phyloP scores from a whole-genome alignment of 2,888 invertebrate species.

The Drosophila mulleri region DNA sequence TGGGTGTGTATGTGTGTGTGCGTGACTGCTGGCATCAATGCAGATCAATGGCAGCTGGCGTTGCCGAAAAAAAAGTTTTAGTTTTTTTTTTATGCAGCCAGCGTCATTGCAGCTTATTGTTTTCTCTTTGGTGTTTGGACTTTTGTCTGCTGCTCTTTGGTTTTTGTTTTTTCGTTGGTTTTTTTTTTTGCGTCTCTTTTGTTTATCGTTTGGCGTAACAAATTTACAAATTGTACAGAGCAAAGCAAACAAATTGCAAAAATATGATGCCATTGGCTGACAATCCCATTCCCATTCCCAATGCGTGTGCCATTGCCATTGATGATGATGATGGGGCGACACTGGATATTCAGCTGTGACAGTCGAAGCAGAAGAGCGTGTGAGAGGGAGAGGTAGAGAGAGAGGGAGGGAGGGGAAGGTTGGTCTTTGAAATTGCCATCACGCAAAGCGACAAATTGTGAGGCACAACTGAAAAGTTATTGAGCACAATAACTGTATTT shows the following conservation, averaged over 20 bases:
- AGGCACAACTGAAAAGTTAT: conserved; percentile 39
- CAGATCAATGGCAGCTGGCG: conserved; percentile 71
- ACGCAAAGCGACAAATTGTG: conserved; percentile 39
- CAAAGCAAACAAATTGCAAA: conserved; percentile 71
- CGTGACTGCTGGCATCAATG: conserved; percentile 61
- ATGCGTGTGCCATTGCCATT: conserved; percentile 3
- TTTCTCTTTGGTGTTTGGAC: conserved; percentile 54
- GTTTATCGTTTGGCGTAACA: conserved; percentile 60
- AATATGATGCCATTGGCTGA: conserved; percentile 65
- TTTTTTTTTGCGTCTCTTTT: conserved; percentile 21
- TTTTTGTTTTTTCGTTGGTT: conserved; percentile 27
- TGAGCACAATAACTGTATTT: conserved; percentile 46
- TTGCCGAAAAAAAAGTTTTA: conserved; percentile 15
- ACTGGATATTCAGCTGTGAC: conserved; percentile 10
- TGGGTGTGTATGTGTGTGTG: conserved; percentile 9
- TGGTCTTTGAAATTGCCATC: conserved; percentile 38
- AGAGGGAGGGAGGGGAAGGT: not conserved
- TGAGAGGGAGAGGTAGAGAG: not conserved
- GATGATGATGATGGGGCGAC: conserved; percentile 40
- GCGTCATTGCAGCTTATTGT: conserved; percentile 59
- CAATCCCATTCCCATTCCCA: conserved; percentile 19
- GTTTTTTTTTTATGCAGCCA: conserved; percentile 35
- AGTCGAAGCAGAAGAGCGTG: not conserved
- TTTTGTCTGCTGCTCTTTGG: conserved; percentile 55
- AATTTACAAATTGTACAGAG: conserved; percentile 75